Evolutionary conservation across 2,113 vertebrate genomes (phyloP), one percentile per base, ranked within the genome.

Genomic region (Charina bottae): DNA sequence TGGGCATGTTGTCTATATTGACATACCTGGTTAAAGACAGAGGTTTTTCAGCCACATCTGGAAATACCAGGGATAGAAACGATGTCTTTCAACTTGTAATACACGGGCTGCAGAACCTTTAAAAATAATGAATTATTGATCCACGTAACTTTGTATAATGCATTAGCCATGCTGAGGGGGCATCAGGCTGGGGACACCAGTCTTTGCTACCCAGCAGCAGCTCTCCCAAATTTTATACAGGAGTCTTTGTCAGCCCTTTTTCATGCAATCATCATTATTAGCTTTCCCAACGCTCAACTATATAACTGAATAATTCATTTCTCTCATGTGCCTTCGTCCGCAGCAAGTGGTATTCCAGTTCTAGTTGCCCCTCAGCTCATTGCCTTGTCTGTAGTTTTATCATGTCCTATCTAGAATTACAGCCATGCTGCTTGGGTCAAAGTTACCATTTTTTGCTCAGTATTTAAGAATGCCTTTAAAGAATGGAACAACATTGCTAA

Each of bases 401-500:
- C 33, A 60, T n/a, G 33, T 64, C 26, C 49, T 33, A 46, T 33
- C 28, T 2, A 89, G 17, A 94, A 92, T 33, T 87, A 28, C 5
- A 54, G 92, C 89, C 26, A 94, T 89, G 89, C 37, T 90, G 26
- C 91, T 87, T 60, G 64, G 92, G 93, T 88, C 26, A 87, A 1
- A 26, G 88, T 90, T 85, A 83, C 88, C 17, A 6, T 93, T 92
- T 95, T 78, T 33, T 42, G 94, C 55, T 85, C 33, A 33, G 59
- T 84, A 84, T 93, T 90, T 88, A 62, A 88, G 53, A 56, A 83
- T 42, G 58, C 92, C 90, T 92, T 93, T 90, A 84, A 93, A 0
- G 0, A 84, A 92, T 56, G 37, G 26, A 24, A 94, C 93, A 72
- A 92, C 93, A 93, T 94, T 95, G 93, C 89, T 91, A 89, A 92